Percentiles rank a stretch among this genome's conserved stretches.
Evolutionary conservation across 1,140 invertebrate genomes (phyloP).

Genomic region (Drosophila baimaii): DNA sequence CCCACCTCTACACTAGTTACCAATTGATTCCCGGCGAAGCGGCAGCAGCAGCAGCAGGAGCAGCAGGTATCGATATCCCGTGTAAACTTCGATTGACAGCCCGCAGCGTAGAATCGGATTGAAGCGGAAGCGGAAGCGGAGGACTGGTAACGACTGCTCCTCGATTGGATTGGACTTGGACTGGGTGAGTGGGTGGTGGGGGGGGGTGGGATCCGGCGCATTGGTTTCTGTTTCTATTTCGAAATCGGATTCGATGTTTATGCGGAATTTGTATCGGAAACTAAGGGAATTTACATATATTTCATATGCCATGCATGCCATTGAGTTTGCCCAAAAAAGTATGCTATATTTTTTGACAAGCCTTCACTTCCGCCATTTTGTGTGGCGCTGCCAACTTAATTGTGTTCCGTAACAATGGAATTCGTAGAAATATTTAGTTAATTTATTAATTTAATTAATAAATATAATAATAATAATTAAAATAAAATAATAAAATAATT

Average conservation of each 20-base stretch:
- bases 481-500: too few species aligned
- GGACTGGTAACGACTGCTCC: constrained; percentile 21
- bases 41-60: background rate
- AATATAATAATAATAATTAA: too few species aligned
- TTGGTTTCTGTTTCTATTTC: constrained; percentile 36
- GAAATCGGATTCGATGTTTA: constrained; percentile 2
- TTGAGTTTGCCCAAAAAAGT: constrained; percentile 9
- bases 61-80: constrained; percentile 50
- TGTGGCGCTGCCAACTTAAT: too few species aligned
- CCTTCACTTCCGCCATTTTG: too few species aligned
- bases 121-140: constrained; percentile 7
- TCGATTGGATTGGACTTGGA: constrained; percentile 35
- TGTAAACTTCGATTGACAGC: constrained; percentile 69
- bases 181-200: too few species aligned
- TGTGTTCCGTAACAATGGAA: too few species aligned
- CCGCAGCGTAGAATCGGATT: constrained; percentile 40
- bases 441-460: too few species aligned
- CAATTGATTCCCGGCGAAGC: constrained; percentile 42
- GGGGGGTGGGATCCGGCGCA: constrained; percentile 1
- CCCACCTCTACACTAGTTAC: constrained; percentile 20
- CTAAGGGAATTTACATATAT: background rate
- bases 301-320: too few species aligned
- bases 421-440: too few species aligned
- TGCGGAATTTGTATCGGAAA: background rate
- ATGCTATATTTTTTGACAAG: constrained; percentile 14